Evolutionary conservation across 2,113 vertebrate species (phyloP), one percentile per base, ranked within the genome.

Genomic region (Percina caprodes): DNA sequence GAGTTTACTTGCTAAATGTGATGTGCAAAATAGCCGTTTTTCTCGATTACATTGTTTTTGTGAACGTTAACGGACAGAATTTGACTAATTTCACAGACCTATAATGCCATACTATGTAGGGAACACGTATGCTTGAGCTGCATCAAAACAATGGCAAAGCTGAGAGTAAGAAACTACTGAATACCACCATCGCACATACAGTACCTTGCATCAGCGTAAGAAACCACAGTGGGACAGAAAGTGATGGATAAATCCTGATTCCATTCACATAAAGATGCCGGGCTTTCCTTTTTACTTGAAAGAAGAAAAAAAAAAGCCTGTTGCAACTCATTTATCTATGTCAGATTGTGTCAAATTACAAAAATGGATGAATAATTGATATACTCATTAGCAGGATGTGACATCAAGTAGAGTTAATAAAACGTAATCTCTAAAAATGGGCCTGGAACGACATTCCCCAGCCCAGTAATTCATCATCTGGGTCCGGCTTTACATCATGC

Each of bases 351-450:
- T 90, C 39, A 89, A 79, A 87, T 82, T 82, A 79, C 81, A 75
- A 74, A 86, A 79, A 83, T 9, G 15, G 69, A 92, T 93, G 84
- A 94, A 94, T 94, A 93, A 94, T 94, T 92, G 63, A 94, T 94
- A 86, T 61, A 75, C 89, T 92, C 94, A 95, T 95, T 93, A 94
- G 77, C 88, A 56, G 82, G 74, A 83, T 76, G 82, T 86, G 88
- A 91, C 91, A 88, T 86, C 80, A 75, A 76, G 84, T 89, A 67
- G 74, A 91, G 88, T 91, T 92, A 92, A 93, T 94, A 91, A 90
- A 88, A 88, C 48, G 65, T 80, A 79, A 79, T 93, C 71, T 89
- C 91, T 93, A 94, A 93, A 95, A 92, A 92, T 93, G 91, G 92
- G 77, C 80, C 72, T 67, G 76, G 75, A 90, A 60, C 86, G 85